Evolutionary conservation across 2,113 vertebrate genomes (phyloP), one percentile per base, ranked within the genome.

Genomic region (Mastomys natalensis): DNA sequence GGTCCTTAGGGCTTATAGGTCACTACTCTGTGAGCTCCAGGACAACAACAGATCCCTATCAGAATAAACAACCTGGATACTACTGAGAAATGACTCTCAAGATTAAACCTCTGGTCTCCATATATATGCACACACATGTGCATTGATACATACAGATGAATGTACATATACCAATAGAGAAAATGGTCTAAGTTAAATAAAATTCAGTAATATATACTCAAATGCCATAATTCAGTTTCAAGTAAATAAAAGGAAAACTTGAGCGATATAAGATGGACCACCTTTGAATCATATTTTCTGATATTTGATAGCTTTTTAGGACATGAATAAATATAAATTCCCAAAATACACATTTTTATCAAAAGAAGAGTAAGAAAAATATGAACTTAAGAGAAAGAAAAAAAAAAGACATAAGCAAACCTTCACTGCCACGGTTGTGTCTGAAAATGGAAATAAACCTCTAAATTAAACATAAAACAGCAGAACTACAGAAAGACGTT

Each of bases 221-320:
- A 81, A 90, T 99, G 98, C 58, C 98, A 98, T 16, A 99, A 98
- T 98, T 99, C 99, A 84, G 98, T 99, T 97, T 99, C 99, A 96
- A 99, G 97, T 90, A 99, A 97, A 97, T 98, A 99, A 62, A 99
- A 98, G 89, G 99, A 97, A 98, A 99, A 99, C 91, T 98, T 99
- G 97, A 99, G 97, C 62, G 99, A 97, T 90, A 98, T 97, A 96
- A 98, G 97, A 89, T 99, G 97, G 97, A 99, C 98, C 40, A 97
- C 77, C 80, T 98, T 98, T 93, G 99, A 98, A 76, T 98, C 98
- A 95, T 95, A 85, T 94, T 98, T 96, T 95, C 98, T 72, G 99
- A 98, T 97, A 98, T 98, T 76, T 97, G 97, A 97, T 99, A 51
- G n/a, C 72, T 94, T 70, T 37, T 70, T 31, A 68, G 16, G 3